Evolutionary conservation across 1,140 invertebrate species (phyloP).

Genomic region (Hydropsyche tenuis): DNA sequence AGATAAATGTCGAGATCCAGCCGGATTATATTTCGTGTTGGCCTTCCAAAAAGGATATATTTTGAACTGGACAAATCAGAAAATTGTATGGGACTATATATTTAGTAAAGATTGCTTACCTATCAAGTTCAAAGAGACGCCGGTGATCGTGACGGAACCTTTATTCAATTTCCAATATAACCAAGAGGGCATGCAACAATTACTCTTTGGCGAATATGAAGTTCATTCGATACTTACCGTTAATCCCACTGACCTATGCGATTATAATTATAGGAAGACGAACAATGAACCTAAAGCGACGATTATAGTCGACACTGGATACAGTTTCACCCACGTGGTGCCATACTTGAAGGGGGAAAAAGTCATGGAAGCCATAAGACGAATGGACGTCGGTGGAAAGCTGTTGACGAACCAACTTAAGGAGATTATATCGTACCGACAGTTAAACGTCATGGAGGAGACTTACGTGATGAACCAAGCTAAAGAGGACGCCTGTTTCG

Average conservation of each 20-base stretch:
- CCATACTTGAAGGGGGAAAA: slow-evolving; percentile 93
- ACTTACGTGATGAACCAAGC: slow-evolving; percentile 98
- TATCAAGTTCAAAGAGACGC: slow-evolving; percentile 76
- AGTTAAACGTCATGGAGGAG: slow-evolving; percentile 98
- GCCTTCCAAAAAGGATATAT: slow-evolving; percentile 96
- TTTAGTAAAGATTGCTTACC: slow-evolving; percentile 89
- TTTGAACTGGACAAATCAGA: slow-evolving; percentile 94
- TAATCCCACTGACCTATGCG: slow-evolving; percentile 76
- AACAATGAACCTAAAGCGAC: slow-evolving; percentile 73
- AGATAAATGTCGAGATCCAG: slow-evolving; percentile 95
- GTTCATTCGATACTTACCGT: slow-evolving; percentile 84
- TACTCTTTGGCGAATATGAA: slow-evolving; percentile 98
- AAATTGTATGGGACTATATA: slow-evolving; percentile 95
- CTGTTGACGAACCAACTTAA: slow-evolving; percentile 97
- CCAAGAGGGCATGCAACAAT: slow-evolving; percentile 92
- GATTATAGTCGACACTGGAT: slow-evolving; percentile 91
- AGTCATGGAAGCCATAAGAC: slow-evolving; percentile 75
- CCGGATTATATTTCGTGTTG: slow-evolving; percentile 91
- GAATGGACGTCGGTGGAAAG: slow-evolving; percentile 97
- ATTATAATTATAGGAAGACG: slow-evolving; percentile 68
- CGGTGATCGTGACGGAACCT: slow-evolving; percentile 93
- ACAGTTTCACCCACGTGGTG: slow-evolving; percentile 94
- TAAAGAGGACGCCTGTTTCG: slow-evolving; percentile 97
- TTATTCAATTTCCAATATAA: slow-evolving; percentile 92
- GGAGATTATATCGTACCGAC: slow-evolving; percentile 95